These are phyloP conservation scores for Ips nitidus DNA, from an alignment of 1,140 invertebrate genomes.

Conservation along the genomic window DNA sequence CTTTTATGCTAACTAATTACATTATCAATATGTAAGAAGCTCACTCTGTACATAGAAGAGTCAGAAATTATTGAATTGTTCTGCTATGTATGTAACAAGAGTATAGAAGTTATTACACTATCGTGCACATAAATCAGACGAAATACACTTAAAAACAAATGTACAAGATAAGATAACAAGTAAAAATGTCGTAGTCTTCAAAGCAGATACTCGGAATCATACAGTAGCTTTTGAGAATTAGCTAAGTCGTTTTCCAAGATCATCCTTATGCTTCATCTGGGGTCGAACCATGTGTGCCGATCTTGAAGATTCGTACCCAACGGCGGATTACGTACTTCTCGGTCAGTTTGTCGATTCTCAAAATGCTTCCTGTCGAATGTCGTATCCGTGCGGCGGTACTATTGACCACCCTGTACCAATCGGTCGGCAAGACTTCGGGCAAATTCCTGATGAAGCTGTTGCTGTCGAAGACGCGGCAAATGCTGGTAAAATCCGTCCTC, in stretches of 20 bases:
- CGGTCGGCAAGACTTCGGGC: constrained; percentile 12
- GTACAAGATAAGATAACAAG: constrained; percentile 17
- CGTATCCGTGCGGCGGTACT: background rate
- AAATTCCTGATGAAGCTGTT: constrained; percentile 30
- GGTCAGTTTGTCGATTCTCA: constrained; percentile 12
- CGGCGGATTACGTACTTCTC: constrained; percentile 5
- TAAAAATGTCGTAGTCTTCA: constrained; percentile 1
- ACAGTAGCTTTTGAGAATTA: constrained; percentile 14
- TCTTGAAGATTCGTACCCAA: constrained; percentile 13
- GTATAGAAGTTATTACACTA: too few relatives aligned
- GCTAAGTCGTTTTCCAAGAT: background rate
- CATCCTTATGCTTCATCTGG: background rate
- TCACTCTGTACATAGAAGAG: too few relatives aligned
- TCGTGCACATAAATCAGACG: constrained; percentile 11
- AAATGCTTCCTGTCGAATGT: background rate
- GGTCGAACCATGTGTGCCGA: constrained; percentile 11
- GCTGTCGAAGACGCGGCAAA: background rate
- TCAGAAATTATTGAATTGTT: too few relatives aligned
- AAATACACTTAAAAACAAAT: constrained; percentile 16
- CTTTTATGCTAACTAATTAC: too few relatives aligned
- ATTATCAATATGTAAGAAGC: too few relatives aligned
- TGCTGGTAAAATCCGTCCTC: constrained; percentile 34
- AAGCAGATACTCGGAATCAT: background rate
- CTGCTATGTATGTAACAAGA: too few relatives aligned
- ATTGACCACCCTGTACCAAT: constrained; percentile 3